Base-by-base conservation (phyloP, 2,113 vertebrate species). In the Gasterosteus aculeatus region DNA sequence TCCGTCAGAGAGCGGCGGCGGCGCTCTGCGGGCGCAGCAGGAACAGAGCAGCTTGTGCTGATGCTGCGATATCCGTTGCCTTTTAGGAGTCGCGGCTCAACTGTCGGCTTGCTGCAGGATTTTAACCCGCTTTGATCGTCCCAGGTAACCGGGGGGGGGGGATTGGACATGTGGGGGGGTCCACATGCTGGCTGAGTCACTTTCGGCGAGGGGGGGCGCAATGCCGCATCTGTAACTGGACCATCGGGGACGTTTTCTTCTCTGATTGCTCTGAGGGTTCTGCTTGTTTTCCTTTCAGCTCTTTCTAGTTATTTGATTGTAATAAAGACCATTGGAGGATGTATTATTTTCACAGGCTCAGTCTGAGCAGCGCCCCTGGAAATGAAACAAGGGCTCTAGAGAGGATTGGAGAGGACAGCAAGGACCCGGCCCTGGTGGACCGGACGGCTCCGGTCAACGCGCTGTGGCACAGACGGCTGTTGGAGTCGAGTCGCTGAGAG, bases 301-400 rank as follows among this genome's bases (percentile, higher is more conserved):
- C 22, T 35, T 68, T 73, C 39, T 61, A 35, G 62, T 82, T 78
- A 82, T 85, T 81, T 66, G 72, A 67, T 85, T 89, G 86, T 79
- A 86, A 63, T 77, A 77, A 71, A 78, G 84, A 82, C 61, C 57
- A 19, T 63, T 84, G 38, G 63, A 78, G 78, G 75, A 90, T 85
- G 72, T 76, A 79, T 91, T 72, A 77, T 58, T 71, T 81, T 87
- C 86, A 61, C 53, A 38, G 56, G 10, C 58, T 41, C 76, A 33
- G 74, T 67, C 35, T 0, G 33, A 73, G 57, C 61, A 63, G 49
- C 7, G 1, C 56, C 15, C 85, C 8, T 41, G 38, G 63, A 89
- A 75, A 59, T 69, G 69, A 69, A 75, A 66, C 44, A 38, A 67
- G 65, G 49, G 35, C 57, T 38, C 42, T 44, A 58, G 51, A 77